Evolutionary conservation across 1,140 invertebrate genomes (phyloP), one percentile per base, ranked within the genome.

Genomic region (Acyrthosiphon pisum): DNA sequence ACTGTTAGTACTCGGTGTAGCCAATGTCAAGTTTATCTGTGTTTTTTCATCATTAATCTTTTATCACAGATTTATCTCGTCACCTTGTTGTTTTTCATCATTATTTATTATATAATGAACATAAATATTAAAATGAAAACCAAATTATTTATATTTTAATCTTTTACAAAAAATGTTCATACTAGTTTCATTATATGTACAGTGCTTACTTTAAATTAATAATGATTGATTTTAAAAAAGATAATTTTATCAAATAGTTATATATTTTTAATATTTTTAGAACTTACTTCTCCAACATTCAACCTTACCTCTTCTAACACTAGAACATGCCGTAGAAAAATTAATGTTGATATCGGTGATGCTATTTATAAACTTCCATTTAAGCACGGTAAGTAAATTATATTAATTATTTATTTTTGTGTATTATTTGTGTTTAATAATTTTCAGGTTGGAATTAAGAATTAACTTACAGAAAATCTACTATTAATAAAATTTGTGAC

Each of bases 391-490:
- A 91, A 93, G 93, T 93, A 81, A 30, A 60, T 81, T 56, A 8
- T 84, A 68, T 50, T 46, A 23, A 87, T 56, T 0, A 23, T 93
- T 0, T 68, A 44, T 46, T 76, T 23, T 22, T n/a, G 20, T 37
- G 26, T 30, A 18, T 89, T 68, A 87, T 35, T 2, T 76, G 1
- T 68, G 50, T 76, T 93, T 41, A n/a, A 26, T 56, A 68, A 46
- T 68, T 94, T 94, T n/a, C 44, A 94, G 94, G 97, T 68, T 98
- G 97, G 97, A 96, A 96, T 94, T 95, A 97, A 50, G 97, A 98
- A 95, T 95, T 98, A 37, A 97, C 98, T 37, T 96, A 96, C 95
- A 96, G 97, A 90, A 96, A 95, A 90, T 94, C 95, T 94, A 53
- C 89, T 46, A 3, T 35, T 41, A 6, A 94, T 92, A 95, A 96